Percentiles rank a stretch among this genome's conserved stretches.
phyloP scores from a whole-genome alignment of 2,797 vertebrate genomes.

The Gorsachius magnificus region DNA sequence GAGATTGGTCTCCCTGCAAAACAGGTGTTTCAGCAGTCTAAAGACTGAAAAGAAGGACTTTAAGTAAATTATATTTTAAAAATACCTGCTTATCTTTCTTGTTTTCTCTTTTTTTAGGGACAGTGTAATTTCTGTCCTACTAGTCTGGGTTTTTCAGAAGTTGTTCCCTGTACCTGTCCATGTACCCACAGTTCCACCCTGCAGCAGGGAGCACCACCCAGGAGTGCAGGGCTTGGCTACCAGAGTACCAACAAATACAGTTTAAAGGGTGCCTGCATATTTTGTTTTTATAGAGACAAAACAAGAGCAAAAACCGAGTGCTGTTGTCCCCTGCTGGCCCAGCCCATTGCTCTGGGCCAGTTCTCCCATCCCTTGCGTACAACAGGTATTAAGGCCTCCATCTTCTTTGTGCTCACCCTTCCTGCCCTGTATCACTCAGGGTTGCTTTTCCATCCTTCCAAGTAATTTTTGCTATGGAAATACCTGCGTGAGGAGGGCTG shows the following conservation, averaged over 20 bases:
- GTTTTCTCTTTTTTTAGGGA: not conserved
- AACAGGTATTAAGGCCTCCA: not conserved
- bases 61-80: not conserved
- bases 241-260: accelerated
- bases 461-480: not conserved
- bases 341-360: not conserved
- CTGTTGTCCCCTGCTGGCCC: not conserved
- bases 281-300: not conserved
- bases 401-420: not conserved
- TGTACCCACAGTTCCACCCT: not conserved
- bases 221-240: not conserved
- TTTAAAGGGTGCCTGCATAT: not conserved
- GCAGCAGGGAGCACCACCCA: accelerated
- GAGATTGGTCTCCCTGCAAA: not conserved
- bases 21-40: not conserved
- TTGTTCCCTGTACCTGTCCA: not conserved
- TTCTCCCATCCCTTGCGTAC: not conserved
- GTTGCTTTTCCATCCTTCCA: not conserved
- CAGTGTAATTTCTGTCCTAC: not conserved
- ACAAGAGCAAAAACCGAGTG: not conserved
- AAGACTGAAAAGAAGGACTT: not conserved
- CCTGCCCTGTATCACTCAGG: not conserved
- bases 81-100: not conserved
- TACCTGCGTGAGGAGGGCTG: not conserved
- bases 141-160: not conserved